Evolutionary conservation across 2,888 invertebrate species (phyloP), one percentile per base, ranked within the genome.

Genomic region (Microctonus aethiopoides): DNA sequence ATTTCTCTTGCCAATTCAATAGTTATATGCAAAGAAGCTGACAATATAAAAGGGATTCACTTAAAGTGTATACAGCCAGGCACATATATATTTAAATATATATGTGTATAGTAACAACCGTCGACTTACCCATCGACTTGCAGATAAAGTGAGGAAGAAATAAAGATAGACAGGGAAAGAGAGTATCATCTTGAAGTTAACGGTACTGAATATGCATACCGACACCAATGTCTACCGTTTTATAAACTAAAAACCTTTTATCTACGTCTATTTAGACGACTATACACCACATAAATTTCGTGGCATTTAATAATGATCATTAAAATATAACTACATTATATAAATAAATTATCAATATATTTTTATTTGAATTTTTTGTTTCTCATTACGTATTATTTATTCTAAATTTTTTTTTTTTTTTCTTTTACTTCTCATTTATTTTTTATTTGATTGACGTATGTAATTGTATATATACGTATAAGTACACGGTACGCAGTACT

Each of bases 131-230:
- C 52, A 64, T 56, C 61, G 62, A 54, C 20, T 51, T 39, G 39
- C 26, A 51, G 68, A 26, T 41, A 57, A 46, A 34, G 24, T 62
- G 24, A 26, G 16, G 16, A 46, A 46, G 16, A 46, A n/a, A 16
- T 4, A 6, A 46, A 46, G 16, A 46, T 16, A 16, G 4, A 46
- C 1, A 16, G 46, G 7, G 46, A 46, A 16, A 46, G n/a, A 46
- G 16, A 57, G 59, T 24, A 56, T 32, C 61, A 62, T 62, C 72
- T 57, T 67, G 67, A 64, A 74, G 75, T 75, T 84, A 84, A 84
- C 83, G 83, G 83, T 84, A 79, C 80, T 77, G 73, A 80, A 81
- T 81, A 80, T 81, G 80, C 81, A 83, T 81, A 79, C 77, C 61
- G 63, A 57, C 61, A 46, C 46, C 4, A 46, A 46, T 16, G 46